phyloP scores from a whole-genome alignment of 2,113 vertebrate genomes.

The Bufo bufo region DNA sequence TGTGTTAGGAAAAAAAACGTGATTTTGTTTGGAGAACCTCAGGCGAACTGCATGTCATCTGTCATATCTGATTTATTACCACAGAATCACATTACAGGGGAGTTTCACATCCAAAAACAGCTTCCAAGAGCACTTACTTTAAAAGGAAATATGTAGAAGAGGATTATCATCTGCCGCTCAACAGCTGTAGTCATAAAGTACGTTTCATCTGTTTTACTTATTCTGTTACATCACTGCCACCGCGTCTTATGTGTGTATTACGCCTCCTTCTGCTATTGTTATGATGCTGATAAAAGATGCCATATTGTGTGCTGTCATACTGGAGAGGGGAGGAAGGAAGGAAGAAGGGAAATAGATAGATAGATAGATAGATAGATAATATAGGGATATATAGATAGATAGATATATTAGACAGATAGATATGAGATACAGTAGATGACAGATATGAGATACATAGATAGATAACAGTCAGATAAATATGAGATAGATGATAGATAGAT shows the following conservation, averaged over 20 bases:
- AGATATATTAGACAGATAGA: background rate
- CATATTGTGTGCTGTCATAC: background rate
- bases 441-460: background rate
- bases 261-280: background rate
- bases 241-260: background rate
- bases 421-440: background rate
- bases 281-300: background rate
- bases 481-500: background rate
- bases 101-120: conserved; percentile 83
- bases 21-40: conserved; percentile 74
- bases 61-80: conserved; percentile 78
- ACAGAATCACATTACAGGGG: conserved; percentile 86
- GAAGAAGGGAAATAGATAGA: background rate
- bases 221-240: conserved; percentile 65
- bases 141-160: conserved; percentile 97
- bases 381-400: background rate
- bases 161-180: conserved; percentile 83
- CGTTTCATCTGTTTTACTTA: conserved; percentile 70
- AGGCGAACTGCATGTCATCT: conserved; percentile 73
- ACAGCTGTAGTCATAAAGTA: conserved; percentile 91
- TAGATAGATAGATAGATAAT: conserved; percentile 1
- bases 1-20: conserved; percentile 60
- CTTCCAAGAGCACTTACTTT: conserved; percentile 92
- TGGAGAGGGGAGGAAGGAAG: background rate
- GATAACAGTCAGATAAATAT: no score